A percentile compares a stretch with the other conserved stretches of the same genome.
Conservation (phyloP, 2,113 vertebrate genomes). For the Athene cunicularia region DNA sequence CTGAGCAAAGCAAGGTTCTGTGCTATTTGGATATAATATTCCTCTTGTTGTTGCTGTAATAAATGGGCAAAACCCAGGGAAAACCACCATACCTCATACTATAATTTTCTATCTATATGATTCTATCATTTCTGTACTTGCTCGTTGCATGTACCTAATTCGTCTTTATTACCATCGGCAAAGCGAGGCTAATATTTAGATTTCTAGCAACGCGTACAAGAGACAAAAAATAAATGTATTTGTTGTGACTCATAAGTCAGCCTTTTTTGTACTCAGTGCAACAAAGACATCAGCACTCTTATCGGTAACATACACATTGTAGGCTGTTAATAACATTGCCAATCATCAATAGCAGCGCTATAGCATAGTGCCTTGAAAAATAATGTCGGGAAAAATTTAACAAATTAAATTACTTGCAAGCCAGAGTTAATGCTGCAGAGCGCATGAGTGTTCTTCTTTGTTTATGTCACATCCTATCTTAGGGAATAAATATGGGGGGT, state of each 20-base stretch:
- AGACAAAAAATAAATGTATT: neutral
- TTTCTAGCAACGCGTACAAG: neutral
- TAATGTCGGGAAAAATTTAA: neutral
- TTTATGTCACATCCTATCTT: neutral
- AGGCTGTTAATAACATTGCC: neutral
- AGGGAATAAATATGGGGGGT: neutral
- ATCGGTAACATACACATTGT: neutral
- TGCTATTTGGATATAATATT: neutral
- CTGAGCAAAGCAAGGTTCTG: neutral
- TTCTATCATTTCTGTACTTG: neutral
- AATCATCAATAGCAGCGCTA: neutral
- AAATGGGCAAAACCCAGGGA: rapidly evolving
- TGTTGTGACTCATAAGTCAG: neutral
- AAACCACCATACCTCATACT: rapidly evolving
- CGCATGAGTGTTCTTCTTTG: neutral
- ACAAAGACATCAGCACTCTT: neutral
- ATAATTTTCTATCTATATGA: rapidly evolving
- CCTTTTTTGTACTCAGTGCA: neutral
- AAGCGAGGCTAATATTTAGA: neutral
- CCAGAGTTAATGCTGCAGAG: neutral
- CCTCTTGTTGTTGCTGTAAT: neutral
- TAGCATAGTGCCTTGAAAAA: neutral
- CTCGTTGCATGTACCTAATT: neutral
- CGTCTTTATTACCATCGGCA: neutral
- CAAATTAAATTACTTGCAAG: neutral